A percentile compares a stretch with the other conserved stretches of the same genome.
Evolutionary conservation across 2,113 vertebrate genomes (phyloP).

Genomic region (Colaptes auratus): DNA sequence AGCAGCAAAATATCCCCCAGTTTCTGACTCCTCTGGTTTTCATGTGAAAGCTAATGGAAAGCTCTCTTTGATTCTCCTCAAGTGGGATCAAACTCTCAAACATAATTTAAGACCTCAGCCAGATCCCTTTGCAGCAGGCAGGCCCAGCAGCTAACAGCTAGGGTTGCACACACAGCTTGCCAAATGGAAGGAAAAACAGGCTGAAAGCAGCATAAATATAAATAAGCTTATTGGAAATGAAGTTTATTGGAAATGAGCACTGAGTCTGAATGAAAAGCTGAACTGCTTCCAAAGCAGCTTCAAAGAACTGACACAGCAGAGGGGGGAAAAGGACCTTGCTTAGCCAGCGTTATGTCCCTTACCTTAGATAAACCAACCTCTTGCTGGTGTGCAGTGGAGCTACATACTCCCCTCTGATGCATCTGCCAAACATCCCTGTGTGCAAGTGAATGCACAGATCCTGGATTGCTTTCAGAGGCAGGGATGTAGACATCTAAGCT

Average conservation of each 20-base stretch:
- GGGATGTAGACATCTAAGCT: neutral
- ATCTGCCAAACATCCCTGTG: constrained; percentile 8
- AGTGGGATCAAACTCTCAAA: constrained; percentile 47
- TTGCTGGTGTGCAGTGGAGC: neutral
- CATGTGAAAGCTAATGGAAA: constrained; percentile 44
- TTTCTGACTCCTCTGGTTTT: constrained; percentile 21
- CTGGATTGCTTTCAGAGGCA: constrained; percentile 20
- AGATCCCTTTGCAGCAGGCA: neutral
- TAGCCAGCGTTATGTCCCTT: constrained; percentile 20
- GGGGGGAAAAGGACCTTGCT: neutral
- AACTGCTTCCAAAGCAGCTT: constrained; percentile 32
- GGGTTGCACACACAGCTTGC: constrained; percentile 13
- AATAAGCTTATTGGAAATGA: constrained; percentile 47
- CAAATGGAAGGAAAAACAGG: constrained; percentile 44
- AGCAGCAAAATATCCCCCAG: constrained; percentile 1
- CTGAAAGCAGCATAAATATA: constrained; percentile 12
- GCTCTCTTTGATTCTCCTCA: constrained; percentile 22
- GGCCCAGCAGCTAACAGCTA: constrained; percentile 39
- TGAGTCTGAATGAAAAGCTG: neutral
- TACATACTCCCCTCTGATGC: neutral
- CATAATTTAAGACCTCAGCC: constrained; percentile 48
- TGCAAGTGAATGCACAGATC: neutral
- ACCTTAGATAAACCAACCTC: constrained; percentile 32
- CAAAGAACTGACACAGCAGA: constrained; percentile 14
- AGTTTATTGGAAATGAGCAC: constrained; percentile 8